phyloP scores from a whole-genome alignment of 2,888 invertebrate genomes.

The Imbricaverruca yamaguchii region DNA sequence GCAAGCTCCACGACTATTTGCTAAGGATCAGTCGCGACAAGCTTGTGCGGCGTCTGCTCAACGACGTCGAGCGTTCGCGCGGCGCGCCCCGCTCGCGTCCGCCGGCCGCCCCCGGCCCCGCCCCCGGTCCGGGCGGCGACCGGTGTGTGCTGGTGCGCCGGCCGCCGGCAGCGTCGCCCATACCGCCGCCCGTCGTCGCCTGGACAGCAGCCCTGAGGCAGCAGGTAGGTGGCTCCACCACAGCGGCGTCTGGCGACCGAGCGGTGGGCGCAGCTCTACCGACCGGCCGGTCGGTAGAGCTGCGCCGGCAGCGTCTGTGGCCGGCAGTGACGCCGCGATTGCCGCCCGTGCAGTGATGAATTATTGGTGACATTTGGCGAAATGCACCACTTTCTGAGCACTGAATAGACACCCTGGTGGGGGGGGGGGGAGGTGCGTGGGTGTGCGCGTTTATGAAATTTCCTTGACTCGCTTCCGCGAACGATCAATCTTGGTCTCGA shows the following conservation, averaged over 20 bases:
- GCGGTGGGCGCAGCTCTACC: neutral
- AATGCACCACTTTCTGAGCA: too few species aligned
- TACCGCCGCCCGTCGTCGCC: neutral
- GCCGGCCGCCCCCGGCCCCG: neutral
- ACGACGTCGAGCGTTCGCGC: neutral
- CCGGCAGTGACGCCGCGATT: too few species aligned
- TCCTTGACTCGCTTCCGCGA: too few species aligned
- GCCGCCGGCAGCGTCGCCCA: neutral
- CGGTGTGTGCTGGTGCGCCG: neutral
- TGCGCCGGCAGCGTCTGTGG: neutral
- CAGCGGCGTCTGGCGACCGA: too few species aligned
- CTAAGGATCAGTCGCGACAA: neutral
- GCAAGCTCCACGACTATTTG: neutral
- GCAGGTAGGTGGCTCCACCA: neutral
- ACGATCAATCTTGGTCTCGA: too few species aligned
- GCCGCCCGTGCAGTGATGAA: too few species aligned
- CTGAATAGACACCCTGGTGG: too few species aligned
- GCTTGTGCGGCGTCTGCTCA: neutral
- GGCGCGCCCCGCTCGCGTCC: neutral
- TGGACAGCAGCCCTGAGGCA: conserved; percentile 3
- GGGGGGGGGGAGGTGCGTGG: too few species aligned
- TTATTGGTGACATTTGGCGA: too few species aligned
- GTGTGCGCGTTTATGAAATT: too few species aligned
- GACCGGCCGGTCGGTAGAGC: neutral
- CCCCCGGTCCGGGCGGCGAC: neutral